Base-by-base conservation (phyloP, 2,888 invertebrate species). In the Nomada fucata region DNA sequence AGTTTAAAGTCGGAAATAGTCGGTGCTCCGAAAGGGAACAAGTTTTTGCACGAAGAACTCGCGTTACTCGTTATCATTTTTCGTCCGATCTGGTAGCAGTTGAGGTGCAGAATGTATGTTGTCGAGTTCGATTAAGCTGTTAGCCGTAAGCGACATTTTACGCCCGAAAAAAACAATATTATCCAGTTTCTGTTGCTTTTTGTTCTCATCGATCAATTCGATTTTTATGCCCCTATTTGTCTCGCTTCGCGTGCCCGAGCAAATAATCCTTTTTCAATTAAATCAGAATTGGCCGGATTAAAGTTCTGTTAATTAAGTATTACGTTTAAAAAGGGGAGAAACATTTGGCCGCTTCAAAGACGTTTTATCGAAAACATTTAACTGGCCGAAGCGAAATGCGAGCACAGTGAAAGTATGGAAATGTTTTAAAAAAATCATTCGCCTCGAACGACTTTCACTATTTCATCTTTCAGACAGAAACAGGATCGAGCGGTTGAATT, bases 331-430 rank as follows among this genome's bases (percentile, higher is more conserved):
- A 0, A 0, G 7, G 9, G 36, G 36, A 0, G 36, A 7, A 7
- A 36, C 36, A 36, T 7, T 36, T 36, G 36, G 7, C 5, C 36
- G 23, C 42, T 42, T 55, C 7, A 7, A 20, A 15, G 72, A 1
- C 44, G n/a, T 18, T 13, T 18, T 29, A 42, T 20, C 42, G 70
- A 3, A 47, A 47, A 15, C 47, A 26, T 53, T 42, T 59, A 70
- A 76, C 78, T 67, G 69, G 0, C 10, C 10, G 68, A 55, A 71
- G 71, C 74, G 44, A 42, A 36, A 72, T 47, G 26, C 42, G 52
- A 13, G 26, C 42, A 36, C 57, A 76, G 84, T 74, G 84, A 84
- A 84, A 84, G 84, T 79, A 50, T 55, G 76, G 74, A 79, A 79
- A 82, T 63, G 50, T 20, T 64, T 10, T 0, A 71, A 82, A 84